Percentiles rank a stretch among this genome's conserved stretches.
Conservation (phyloP, 2,797 vertebrate species). For the Leptodactylus fallax region DNA sequence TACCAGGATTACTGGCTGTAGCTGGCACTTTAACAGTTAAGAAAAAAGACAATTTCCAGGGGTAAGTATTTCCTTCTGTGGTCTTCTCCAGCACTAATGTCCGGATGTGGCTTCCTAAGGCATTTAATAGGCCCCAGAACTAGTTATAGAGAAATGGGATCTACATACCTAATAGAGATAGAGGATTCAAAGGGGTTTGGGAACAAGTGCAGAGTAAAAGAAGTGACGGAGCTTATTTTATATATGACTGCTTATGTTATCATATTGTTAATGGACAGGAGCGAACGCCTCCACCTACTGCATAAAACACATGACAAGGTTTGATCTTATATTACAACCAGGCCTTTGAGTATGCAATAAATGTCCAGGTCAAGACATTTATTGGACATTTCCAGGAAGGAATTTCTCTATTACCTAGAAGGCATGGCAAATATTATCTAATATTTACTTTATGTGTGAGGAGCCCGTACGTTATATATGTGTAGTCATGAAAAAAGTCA, state of each 20-base stretch:
- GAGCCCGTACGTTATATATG: neutral
- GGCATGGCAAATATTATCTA: constrained; percentile 12
- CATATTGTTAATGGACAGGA: constrained; percentile 16
- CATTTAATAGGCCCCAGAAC: constrained; percentile 59
- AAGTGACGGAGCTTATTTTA: neutral
- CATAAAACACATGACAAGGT: constrained; percentile 8
- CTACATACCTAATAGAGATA: constrained; percentile 22
- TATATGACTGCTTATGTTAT: constrained; percentile 21
- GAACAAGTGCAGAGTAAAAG: constrained; percentile 32
- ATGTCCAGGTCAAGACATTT: neutral
- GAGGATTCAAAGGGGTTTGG: constrained; percentile 20
- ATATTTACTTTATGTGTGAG: neutral
- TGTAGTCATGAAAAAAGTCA: neutral
- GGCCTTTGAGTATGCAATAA: neutral
- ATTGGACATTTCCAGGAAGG: constrained; percentile 41
- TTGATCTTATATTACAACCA: neutral
- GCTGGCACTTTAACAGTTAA: constrained; percentile 51
- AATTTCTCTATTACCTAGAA: neutral
- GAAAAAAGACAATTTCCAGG: constrained; percentile 50
- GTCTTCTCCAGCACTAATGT: constrained; percentile 50
- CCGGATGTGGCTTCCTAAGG: constrained; percentile 55
- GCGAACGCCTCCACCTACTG: neutral
- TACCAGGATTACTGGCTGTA: neutral
- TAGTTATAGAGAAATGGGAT: constrained; percentile 49
- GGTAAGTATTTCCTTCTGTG: constrained; percentile 59